Evolutionary conservation across 2,888 invertebrate species (phyloP).

Genomic region (Neoitamus cyanurus): DNA sequence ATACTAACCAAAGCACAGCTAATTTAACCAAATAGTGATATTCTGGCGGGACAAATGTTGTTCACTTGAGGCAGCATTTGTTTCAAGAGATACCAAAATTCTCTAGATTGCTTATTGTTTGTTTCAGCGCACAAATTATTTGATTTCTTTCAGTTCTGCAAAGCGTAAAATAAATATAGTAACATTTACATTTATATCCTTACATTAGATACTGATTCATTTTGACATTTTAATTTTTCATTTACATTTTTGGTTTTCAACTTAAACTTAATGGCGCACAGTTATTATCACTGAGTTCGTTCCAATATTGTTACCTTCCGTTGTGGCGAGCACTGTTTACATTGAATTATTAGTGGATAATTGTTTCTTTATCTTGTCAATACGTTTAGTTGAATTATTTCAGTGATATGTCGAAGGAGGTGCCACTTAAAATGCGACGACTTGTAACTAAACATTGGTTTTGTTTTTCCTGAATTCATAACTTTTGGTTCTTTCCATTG

Average conservation of each 20-base stretch:
- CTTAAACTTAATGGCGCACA: slow-evolving; percentile 41
- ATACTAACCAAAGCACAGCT: slow-evolving; percentile 29
- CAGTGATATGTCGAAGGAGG: neutral
- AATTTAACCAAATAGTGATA: slow-evolving; percentile 4
- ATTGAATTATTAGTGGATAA: slow-evolving; percentile 1
- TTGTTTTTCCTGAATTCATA: neutral
- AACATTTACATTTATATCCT: slow-evolving; percentile 12
- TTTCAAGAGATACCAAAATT: slow-evolving; percentile 25
- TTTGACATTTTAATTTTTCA: neutral
- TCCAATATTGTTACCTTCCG: slow-evolving; percentile 9
- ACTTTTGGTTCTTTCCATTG: neutral
- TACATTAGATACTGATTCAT: slow-evolving; percentile 14
- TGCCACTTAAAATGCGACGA: neutral
- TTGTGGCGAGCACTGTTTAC: slow-evolving; percentile 29
- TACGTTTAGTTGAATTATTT: neutral
- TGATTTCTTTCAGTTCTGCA: slow-evolving; percentile 10
- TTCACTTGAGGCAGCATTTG: slow-evolving; percentile 27
- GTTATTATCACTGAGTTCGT: slow-evolving; percentile 21
- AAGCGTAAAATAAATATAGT: slow-evolving; percentile 11
- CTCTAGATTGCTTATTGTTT: slow-evolving; percentile 46
- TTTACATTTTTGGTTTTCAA: neutral
- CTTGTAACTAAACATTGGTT: neutral
- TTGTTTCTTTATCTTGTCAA: neutral
- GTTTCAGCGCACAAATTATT: slow-evolving; percentile 50
- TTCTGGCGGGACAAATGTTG: slow-evolving; percentile 19